Percentiles rank a stretch among this genome's conserved stretches.
These are phyloP conservation scores for Heteromyza rotundicornis DNA, from an alignment of 2,888 invertebrate species.

Conservation along the genomic window DNA sequence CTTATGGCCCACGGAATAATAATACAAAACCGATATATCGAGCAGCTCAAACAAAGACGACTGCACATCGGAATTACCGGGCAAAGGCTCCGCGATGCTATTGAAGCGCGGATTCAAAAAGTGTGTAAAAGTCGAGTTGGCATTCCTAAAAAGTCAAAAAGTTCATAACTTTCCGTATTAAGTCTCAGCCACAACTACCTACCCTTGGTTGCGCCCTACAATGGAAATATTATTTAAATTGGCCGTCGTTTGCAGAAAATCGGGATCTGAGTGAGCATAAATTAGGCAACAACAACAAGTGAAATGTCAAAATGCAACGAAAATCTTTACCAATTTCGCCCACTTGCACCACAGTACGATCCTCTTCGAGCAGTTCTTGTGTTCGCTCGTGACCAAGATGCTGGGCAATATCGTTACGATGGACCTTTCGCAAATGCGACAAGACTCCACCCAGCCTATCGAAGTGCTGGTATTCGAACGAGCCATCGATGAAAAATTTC, in stretches of 20 bases:
- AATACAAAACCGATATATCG: constrained; percentile 58
- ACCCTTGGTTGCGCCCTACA: constrained; percentile 52
- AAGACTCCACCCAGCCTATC: constrained; percentile 62
- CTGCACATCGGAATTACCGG: constrained; percentile 47
- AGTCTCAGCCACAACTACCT: constrained; percentile 15
- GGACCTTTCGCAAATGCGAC: constrained; percentile 59
- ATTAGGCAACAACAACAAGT: constrained; percentile 14
- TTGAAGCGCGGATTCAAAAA: constrained; percentile 43
- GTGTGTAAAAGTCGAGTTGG: constrained; percentile 42
- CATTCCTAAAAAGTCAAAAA: constrained; percentile 2
- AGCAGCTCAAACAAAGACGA: constrained; percentile 56
- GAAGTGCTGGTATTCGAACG: constrained; percentile 58
- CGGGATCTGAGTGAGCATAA: constrained; percentile 50
- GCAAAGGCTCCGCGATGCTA: constrained; percentile 33
- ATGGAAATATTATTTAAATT: constrained; percentile 53
- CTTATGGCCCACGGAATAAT: constrained; percentile 61
- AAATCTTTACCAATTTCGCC: constrained; percentile 49
- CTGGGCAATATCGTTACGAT: constrained; percentile 51
- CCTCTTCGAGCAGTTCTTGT: constrained; percentile 48
- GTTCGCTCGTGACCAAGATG: constrained; percentile 52
- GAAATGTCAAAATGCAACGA: no score
- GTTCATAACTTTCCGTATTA: not conserved
- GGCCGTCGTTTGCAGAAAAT: constrained; percentile 54
- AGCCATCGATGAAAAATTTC: constrained; percentile 56
- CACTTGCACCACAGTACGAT: constrained; percentile 39